phyloP scores from a whole-genome alignment of 2,113 vertebrate genomes.

The Tragelaphus imberbis region DNA sequence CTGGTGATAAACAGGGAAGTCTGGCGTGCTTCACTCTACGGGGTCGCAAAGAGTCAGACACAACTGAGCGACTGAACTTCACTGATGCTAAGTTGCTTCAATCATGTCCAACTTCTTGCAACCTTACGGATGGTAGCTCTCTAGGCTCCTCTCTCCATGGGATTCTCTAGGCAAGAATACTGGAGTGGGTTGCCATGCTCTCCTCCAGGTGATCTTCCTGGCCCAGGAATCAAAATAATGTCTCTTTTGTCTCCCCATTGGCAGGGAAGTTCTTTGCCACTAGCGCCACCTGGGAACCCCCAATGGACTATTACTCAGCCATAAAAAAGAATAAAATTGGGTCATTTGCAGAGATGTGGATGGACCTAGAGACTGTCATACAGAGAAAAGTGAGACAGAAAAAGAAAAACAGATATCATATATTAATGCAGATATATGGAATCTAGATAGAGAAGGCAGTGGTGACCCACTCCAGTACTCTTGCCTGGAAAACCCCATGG shows the following conservation, averaged over 20 bases:
- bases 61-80: neutral
- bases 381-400: neutral
- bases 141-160: neutral
- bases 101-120: neutral
- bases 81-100: neutral
- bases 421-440: no score
- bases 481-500: no score
- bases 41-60: neutral
- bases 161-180: neutral
- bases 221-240: neutral
- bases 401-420: neutral
- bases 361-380: neutral
- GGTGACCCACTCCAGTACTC: no score
- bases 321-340: neutral
- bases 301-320: neutral
- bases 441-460: neutral
- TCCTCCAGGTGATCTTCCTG: neutral
- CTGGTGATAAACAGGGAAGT: neutral
- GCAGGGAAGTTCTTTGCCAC: neutral
- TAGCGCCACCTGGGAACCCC: neutral
- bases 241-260: neutral
- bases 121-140: neutral
- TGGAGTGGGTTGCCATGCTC: neutral
- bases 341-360: neutral
- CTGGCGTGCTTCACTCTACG: neutral